Evolutionary conservation across 2,797 vertebrate genomes (phyloP), one percentile per base, ranked within the genome.

Genomic region (Typhlichthys eigenmanni): DNA sequence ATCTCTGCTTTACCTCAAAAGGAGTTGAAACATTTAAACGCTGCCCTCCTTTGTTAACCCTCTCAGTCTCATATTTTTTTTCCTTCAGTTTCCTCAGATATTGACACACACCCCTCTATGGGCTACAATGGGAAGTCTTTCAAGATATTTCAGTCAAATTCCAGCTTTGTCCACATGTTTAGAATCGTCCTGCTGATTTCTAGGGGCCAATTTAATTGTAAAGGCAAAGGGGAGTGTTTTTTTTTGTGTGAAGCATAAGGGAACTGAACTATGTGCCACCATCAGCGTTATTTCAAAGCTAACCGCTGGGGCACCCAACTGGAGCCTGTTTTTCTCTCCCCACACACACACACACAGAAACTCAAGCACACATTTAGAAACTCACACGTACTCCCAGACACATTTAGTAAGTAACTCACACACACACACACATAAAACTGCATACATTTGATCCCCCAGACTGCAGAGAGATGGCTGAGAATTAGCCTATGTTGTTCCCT

Each of bases 281-380:
- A 87, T 86, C 85, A 86, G 85, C 79, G 50, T 70, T 72, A 81
- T 92, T 92, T 93, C 91, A 92, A 88, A 88, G 84, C 66, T 73
- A 85, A 88, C 86, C 79, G 32, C 82, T 16, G 62, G 65, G 72
- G 71, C 73, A 63, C 75, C 79, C 66, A 49, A 53, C 64, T 82
- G 70, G 71, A 85, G 82, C 78, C 79, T 82, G 68, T 53, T 52
- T 71, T 81, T 72, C 69, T 56, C 67, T 63, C 59, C 34, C 8
- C 43, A 32, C 48, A 38, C 58, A 56, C 49, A 17, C 60, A 51
- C 13, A 34, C 29, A 12, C 47, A 34, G 14, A 51, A 4, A 51
- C 48, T 38, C 29, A 38, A n/a, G 50, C 29, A 17, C 48, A 34
- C 48, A 51, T 13, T 43, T 34, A 61, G 48, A 52, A 49, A 52